phyloP scores from a whole-genome alignment of 2,113 vertebrate species.

The Salvator merianae region DNA sequence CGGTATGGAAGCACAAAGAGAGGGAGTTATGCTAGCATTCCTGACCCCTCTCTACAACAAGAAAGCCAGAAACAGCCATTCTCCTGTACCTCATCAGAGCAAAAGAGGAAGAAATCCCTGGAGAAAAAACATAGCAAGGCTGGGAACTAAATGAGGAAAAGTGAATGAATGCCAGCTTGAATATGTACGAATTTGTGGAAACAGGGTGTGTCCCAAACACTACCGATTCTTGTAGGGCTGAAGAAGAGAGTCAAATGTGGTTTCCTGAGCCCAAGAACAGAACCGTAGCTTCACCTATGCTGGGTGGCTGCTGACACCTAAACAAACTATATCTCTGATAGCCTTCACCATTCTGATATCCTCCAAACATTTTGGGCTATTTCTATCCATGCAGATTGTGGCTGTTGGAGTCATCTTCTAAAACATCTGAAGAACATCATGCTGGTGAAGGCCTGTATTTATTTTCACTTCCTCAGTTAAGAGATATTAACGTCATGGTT shows the following conservation, averaged over 20 bases:
- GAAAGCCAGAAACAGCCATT: not conserved
- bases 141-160: not conserved
- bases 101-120: not conserved
- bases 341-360: no score
- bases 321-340: no score
- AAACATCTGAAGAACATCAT: not conserved
- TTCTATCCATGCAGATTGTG: no score
- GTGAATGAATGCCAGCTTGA: not conserved
- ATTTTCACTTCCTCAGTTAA: not conserved
- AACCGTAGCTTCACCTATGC: not conserved
- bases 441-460: not conserved
- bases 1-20: not conserved
- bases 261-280: not conserved
- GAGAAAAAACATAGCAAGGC: not conserved
- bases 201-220: not conserved
- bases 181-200: not conserved
- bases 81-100: slow-evolving; percentile 6
- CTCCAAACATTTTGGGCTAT: no score
- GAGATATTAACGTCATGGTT: not conserved
- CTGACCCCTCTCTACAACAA: not conserved
- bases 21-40: slow-evolving; percentile 1
- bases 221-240: not conserved
- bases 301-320: not conserved
- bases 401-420: not conserved
- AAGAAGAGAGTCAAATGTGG: not conserved